Evolutionary conservation across 2,888 invertebrate species (phyloP).

Genomic region (Trichogramma evanescens): DNA sequence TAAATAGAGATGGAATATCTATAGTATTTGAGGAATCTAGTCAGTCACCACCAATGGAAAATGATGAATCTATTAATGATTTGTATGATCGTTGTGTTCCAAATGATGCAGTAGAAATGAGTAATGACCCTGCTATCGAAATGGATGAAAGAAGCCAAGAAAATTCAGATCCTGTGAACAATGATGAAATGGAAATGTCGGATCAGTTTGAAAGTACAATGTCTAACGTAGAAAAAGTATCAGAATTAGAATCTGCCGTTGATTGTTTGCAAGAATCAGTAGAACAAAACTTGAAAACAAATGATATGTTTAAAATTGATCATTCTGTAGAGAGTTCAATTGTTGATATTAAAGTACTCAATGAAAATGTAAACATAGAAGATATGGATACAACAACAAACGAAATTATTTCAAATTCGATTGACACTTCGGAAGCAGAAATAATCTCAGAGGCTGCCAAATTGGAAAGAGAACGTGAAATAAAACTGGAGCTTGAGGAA

Average conservation of each 20-base stretch:
- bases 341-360: background rate
- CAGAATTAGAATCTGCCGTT: slow-evolving; percentile 42
- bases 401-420: slow-evolving; percentile 31
- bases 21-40: slow-evolving; percentile 14
- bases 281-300: slow-evolving; percentile 46
- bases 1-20: slow-evolving; percentile 12
- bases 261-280: slow-evolving; percentile 44
- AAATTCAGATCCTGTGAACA: background rate
- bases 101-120: background rate
- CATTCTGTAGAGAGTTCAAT: background rate
- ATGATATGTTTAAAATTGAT: slow-evolving; percentile 21
- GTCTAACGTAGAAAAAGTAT: slow-evolving; percentile 26
- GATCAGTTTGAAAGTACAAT: background rate
- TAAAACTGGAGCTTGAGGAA: slow-evolving; percentile 25
- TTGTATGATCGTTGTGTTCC: background rate
- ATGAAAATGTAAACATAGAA: background rate
- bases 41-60: slow-evolving; percentile 8
- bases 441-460: slow-evolving; percentile 44
- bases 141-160: background rate
- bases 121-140: background rate
- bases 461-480: slow-evolving; percentile 38
- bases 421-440: slow-evolving; percentile 44
- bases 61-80: slow-evolving; percentile 9
- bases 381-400: background rate
- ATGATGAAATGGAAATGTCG: background rate